Base-by-base conservation (phyloP, 2,797 vertebrate genomes). In the Premnoplex brunnescens region DNA sequence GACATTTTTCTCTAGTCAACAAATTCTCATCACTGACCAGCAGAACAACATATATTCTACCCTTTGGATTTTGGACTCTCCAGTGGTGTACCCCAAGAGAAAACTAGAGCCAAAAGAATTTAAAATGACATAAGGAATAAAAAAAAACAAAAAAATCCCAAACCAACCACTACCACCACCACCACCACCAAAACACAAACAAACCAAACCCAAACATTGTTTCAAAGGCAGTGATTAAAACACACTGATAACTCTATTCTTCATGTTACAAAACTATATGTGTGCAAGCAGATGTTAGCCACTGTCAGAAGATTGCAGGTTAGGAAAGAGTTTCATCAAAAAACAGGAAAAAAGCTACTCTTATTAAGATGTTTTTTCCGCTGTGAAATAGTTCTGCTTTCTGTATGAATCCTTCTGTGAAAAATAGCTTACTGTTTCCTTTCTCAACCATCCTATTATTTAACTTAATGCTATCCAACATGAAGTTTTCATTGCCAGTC, bases 131-230 rank as follows among this genome's bases (percentile, higher is more conserved):
- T 39, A 11, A 62, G 22, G 2, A 3, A 1, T 4, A 13, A 64
- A 34, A n/a, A 6, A 14, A 22, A 1, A 44, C 43, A 44, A 36
- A 36, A 36, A 36, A 36, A 36, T 8, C 36, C 36, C 36, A 36
- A 36, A 36, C 36, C 36, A 36, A 36, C 36, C 36, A 36, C 9
- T 9, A 36, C 36, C 36, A 36, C 36, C 36, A 36, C 36, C 36
- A 36, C 36, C 36, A 36, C 36, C 36, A 36, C 20, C 43, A 44
- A 44, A 20, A 14, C 6, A 20, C 22, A 56, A 23, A 22, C 12
- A 44, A 44, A 44, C 10, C 43, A 7, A 0, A 0, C 0, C 2
- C 3, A n/a, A 56, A 56, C 4, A 14, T 39, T 87, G 63, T 12
- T 63, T 30, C 7, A 54, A 16, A 3, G 37, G 30, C 14, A 49